A percentile compares a stretch with the other conserved stretches of the same genome.
Conservation (phyloP, 2,797 vertebrate species). For the Arnoldichthys spilopterus region DNA sequence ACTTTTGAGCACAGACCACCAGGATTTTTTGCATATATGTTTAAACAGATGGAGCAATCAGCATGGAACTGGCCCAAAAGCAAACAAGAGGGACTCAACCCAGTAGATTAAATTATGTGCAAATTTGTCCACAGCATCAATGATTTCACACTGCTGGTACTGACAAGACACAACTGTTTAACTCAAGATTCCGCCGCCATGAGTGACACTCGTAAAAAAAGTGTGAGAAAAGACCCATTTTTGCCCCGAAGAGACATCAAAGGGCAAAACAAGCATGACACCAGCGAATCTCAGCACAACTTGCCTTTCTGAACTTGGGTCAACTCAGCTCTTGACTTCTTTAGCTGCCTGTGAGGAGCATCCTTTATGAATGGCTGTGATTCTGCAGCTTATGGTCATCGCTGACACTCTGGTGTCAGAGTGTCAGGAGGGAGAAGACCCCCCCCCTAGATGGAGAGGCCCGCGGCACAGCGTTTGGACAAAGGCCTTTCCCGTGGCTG, state of each 20-base stretch:
- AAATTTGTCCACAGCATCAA: conserved; percentile 43
- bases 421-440: conserved; percentile 56
- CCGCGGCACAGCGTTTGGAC: conserved; percentile 56
- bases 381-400: conserved; percentile 66
- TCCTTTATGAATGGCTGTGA: conserved; percentile 60
- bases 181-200: conserved; percentile 41
- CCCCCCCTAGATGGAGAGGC: conserved; percentile 56
- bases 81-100: conserved; percentile 2
- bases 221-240: conserved; percentile 57
- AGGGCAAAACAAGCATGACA: conserved; percentile 58
- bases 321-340: conserved; percentile 47
- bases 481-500: conserved; percentile 53
- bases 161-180: conserved; percentile 56
- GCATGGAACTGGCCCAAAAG: not conserved
- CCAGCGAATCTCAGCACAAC: conserved; percentile 52
- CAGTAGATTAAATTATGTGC: conserved; percentile 17
- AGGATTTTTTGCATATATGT: not conserved
- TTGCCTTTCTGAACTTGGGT: conserved; percentile 54
- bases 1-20: not conserved
- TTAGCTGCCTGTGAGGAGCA: conserved; percentile 50
- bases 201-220: conserved; percentile 53
- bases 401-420: conserved; percentile 60
- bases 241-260: conserved; percentile 60
- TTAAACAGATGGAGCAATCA: not conserved
- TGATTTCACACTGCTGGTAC: conserved; percentile 41